phyloP scores from a whole-genome alignment of 2,113 vertebrate species.

The Pseudorhombus dupliciocellatus region DNA sequence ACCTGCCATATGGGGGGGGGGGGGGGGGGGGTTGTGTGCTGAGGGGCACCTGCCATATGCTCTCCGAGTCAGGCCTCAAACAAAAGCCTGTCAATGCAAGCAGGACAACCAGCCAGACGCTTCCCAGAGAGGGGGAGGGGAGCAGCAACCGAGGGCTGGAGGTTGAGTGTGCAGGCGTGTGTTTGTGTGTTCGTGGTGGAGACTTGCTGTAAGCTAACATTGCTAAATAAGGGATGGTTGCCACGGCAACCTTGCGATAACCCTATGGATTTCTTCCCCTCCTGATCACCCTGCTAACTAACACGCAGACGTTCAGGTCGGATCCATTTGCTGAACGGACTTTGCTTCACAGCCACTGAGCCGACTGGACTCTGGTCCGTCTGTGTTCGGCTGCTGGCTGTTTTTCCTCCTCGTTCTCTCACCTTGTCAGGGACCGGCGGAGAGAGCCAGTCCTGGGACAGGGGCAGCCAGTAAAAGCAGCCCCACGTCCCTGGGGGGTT shows the following conservation, averaged over 20 bases:
- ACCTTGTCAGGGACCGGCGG: conserved; percentile 62
- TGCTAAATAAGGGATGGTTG: conserved; percentile 55
- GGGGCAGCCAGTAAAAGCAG: conserved; percentile 57
- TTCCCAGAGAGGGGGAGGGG: conserved; percentile 70
- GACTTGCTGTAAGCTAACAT: conserved; percentile 40
- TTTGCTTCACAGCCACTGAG: conserved; percentile 12
- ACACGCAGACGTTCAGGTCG: conserved; percentile 33
- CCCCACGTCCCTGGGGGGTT: conserved; percentile 59
- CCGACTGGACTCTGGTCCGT: conserved; percentile 14
- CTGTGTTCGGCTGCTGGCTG: conserved; percentile 45
- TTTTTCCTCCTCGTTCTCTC: conserved; percentile 55
- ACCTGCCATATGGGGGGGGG: conserved; percentile 81
- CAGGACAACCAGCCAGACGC: conserved; percentile 64
- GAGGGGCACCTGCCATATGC: conserved; percentile 84
- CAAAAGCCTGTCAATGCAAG: conserved; percentile 78
- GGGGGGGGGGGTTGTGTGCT: conserved; percentile 62
- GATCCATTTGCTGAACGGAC: conserved; percentile 15
- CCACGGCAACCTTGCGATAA: conserved; percentile 47
- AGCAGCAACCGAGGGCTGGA: conserved; percentile 40
- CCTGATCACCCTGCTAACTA: conserved; percentile 30
- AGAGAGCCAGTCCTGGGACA: conserved; percentile 57
- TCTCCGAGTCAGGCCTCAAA: conserved; percentile 75
- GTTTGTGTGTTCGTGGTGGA: conserved; percentile 25
- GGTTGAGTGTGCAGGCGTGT: conserved; percentile 34
- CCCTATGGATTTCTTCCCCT: conserved; percentile 29